Percentiles rank a stretch among this genome's conserved stretches.
These are phyloP conservation scores for Blastobasis adustella DNA, from an alignment of 2,888 invertebrate genomes.

Conservation along the genomic window DNA sequence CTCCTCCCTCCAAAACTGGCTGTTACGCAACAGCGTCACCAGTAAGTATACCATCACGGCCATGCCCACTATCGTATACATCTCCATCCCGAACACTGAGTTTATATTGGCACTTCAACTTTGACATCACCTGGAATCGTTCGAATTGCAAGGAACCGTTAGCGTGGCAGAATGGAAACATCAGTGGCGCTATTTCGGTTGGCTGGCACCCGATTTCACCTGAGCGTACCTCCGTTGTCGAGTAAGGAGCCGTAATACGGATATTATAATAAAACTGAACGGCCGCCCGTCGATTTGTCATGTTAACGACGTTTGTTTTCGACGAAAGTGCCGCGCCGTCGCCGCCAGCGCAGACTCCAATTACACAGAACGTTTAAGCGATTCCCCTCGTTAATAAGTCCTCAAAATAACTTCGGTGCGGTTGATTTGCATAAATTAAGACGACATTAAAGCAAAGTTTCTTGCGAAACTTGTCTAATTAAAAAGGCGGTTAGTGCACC, in stretches of 20 bases:
- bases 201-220: too few species aligned
- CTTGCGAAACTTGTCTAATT: too few species aligned
- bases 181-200: constrained; percentile 22
- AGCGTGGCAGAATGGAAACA: constrained; percentile 9
- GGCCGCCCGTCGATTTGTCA: constrained; percentile 34
- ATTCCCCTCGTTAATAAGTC: too few species aligned
- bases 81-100: constrained; percentile 45
- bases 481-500: too few species aligned
- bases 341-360: too few species aligned
- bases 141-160: too few species aligned
- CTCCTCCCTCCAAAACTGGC: constrained; percentile 46
- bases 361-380: too few species aligned
- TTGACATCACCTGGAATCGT: constrained; percentile 20
- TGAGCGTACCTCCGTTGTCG: too few species aligned
- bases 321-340: constrained; percentile 3
- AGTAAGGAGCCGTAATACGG: background rate
- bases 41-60: constrained; percentile 56
- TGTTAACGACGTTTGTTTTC: constrained; percentile 35
- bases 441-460: too few species aligned
- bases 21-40: constrained; percentile 41
- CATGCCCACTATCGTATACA: constrained; percentile 57
- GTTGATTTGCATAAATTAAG: too few species aligned
- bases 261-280: constrained; percentile 25
- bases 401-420: too few species aligned
- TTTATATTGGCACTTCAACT: constrained; percentile 21